Conservation (phyloP, 2,888 invertebrate species). For the Acronicta leporina region DNA sequence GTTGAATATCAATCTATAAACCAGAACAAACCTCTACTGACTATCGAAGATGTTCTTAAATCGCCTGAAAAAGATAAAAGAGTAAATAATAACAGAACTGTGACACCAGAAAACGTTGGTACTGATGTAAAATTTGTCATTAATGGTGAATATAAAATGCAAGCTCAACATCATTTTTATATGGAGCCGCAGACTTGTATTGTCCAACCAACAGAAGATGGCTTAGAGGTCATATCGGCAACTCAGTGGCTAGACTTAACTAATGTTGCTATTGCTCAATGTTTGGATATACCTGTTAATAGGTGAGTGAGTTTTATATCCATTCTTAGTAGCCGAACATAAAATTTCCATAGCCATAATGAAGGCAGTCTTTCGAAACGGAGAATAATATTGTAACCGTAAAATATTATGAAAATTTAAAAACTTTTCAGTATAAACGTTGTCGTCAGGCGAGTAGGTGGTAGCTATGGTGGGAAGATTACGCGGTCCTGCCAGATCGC, state of each 20-base stretch:
- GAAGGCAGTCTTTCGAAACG: too few relatives aligned
- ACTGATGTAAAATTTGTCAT: conserved; percentile 79
- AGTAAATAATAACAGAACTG: conserved; percentile 62
- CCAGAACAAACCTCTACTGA: conserved; percentile 70
- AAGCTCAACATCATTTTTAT: conserved; percentile 92
- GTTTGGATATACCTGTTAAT: conserved; percentile 89
- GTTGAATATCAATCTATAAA: conserved; percentile 79
- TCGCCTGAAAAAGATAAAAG: conserved; percentile 72
- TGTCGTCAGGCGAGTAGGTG: conserved; percentile 90
- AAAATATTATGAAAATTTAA: not conserved
- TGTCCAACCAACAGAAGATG: conserved; percentile 92
- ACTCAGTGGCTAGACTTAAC: conserved; percentile 91
- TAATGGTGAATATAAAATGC: conserved; percentile 88
- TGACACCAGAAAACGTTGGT: conserved; percentile 75
- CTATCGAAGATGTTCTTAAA: conserved; percentile 73
- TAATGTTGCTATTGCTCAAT: conserved; percentile 88
- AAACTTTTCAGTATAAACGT: conserved; percentile 88
- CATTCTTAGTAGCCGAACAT: not conserved
- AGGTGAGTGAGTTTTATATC: conserved; percentile 71
- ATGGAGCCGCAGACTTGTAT: conserved; percentile 93
- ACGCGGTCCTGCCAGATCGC: conserved; percentile 88
- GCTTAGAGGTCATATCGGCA: conserved; percentile 90
- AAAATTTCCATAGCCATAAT: not conserved
- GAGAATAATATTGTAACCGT: not conserved
- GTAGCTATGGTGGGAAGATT: conserved; percentile 91